These are phyloP conservation scores for Megaceryle maxima DNA, from an alignment of 2,113 vertebrate genomes.

Conservation along the genomic window DNA sequence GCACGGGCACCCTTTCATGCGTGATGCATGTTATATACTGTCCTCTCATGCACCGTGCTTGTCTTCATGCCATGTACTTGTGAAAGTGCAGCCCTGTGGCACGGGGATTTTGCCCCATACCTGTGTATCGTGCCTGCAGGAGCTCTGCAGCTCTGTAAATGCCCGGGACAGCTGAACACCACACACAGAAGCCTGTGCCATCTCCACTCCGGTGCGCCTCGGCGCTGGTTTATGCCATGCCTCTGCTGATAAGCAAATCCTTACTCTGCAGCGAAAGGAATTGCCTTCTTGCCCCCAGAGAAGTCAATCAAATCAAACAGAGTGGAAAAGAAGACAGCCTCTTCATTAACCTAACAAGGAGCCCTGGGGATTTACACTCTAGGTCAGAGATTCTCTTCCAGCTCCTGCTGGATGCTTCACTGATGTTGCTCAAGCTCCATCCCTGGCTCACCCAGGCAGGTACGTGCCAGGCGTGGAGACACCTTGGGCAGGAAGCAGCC, in stretches of 20 bases:
- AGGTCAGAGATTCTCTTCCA: slow-evolving; percentile 4
- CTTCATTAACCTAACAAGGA: slow-evolving; percentile 69
- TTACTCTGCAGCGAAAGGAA: background rate
- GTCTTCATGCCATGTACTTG: rapidly evolving
- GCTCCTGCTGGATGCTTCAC: background rate
- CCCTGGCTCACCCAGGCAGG: background rate
- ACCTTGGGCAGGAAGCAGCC: background rate
- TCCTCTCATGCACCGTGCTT: rapidly evolving
- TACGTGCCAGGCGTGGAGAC: background rate
- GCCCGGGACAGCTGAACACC: background rate
- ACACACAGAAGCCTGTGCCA: background rate
- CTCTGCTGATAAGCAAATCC: slow-evolving; percentile 42
- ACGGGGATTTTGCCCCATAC: rapidly evolving
- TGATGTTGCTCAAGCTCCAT: background rate
- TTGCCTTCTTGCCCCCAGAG: slow-evolving; percentile 22
- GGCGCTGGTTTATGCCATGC: background rate
- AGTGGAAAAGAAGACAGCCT: slow-evolving; percentile 55
- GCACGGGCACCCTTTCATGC: background rate
- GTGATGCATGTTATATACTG: rapidly evolving
- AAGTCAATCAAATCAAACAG: slow-evolving; percentile 63
- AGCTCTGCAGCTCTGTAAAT: background rate
- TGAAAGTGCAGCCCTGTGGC: background rate
- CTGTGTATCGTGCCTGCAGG: rapidly evolving
- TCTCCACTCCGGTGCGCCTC: background rate
- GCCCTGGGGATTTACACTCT: slow-evolving; percentile 36